Evolutionary conservation across 2,888 invertebrate genomes (phyloP).

Genomic region (Ichneumon xanthorius): DNA sequence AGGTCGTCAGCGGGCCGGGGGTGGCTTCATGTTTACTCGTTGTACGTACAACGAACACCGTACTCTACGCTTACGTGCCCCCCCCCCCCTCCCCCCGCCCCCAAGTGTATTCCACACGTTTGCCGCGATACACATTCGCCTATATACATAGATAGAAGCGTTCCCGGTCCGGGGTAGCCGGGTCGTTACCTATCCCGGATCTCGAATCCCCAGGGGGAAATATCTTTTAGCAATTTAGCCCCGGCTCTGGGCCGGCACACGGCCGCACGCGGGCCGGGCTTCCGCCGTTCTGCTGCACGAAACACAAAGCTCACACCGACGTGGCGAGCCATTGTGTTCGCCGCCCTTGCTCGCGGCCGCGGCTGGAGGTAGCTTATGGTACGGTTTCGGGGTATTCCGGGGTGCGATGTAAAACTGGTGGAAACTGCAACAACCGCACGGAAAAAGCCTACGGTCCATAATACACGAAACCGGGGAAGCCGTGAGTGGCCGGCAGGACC

Average conservation of each 20-base stretch:
- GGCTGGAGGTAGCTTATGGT: conserved; percentile 63
- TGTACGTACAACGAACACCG: conserved; percentile 46
- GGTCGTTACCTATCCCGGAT: conserved; percentile 74
- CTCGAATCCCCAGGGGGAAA: conserved; percentile 75
- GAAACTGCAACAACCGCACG: conserved; percentile 61
- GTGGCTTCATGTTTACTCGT: conserved; percentile 51
- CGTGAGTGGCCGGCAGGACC: conserved; percentile 30
- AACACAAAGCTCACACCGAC: conserved; percentile 10
- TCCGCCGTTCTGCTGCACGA: conserved; percentile 20
- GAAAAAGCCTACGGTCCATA: neutral
- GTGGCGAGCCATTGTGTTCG: conserved; percentile 65
- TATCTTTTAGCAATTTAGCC: conserved; percentile 81
- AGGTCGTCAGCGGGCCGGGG: conserved; percentile 50
- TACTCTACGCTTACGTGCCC: conserved; percentile 51
- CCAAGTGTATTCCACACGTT: conserved; percentile 72
- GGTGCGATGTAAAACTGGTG: conserved; percentile 57
- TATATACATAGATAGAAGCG: conserved; percentile 5
- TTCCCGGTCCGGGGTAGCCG: conserved; percentile 62
- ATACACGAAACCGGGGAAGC: conserved; percentile 7
- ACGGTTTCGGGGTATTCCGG: conserved; percentile 7
- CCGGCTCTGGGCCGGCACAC: conserved; percentile 17
- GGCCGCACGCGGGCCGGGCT: conserved; percentile 38
- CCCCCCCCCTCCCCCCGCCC: conserved; percentile 26
- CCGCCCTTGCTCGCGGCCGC: conserved; percentile 66
- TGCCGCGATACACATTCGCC: conserved; percentile 28